Percentiles rank a stretch among this genome's conserved stretches.
phyloP scores from a whole-genome alignment of 1,140 invertebrate genomes.

The Frieseomelitta varia region DNA sequence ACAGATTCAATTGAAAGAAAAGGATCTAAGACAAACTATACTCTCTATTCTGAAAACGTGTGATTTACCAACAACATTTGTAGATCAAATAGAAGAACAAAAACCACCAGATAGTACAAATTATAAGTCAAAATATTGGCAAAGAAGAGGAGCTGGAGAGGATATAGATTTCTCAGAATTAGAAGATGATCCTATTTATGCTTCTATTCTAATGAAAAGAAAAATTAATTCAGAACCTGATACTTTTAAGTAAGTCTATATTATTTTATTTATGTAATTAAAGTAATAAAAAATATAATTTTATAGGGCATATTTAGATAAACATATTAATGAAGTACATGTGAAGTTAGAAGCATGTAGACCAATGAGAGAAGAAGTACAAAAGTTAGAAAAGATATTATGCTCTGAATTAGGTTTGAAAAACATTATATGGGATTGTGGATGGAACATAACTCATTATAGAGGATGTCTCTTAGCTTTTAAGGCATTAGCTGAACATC shows the following conservation, averaged over 20 bases:
- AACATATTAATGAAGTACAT: conserved; percentile 85
- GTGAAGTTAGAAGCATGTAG: conserved; percentile 84
- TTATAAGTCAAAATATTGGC: conserved; percentile 67
- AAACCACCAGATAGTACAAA: conserved; percentile 64
- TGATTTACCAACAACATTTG: conserved; percentile 91
- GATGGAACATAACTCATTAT: conserved; percentile 94
- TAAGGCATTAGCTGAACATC: conserved; percentile 87
- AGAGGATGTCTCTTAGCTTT: conserved; percentile 91
- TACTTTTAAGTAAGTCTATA: conserved; percentile 77
- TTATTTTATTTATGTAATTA: neutral
- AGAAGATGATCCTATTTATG: conserved; percentile 83
- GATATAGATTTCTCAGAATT: conserved; percentile 81
- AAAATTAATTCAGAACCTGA: conserved; percentile 82
- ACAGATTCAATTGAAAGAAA: conserved; percentile 87
- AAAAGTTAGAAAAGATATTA: conserved; percentile 84
- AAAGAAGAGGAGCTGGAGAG: conserved; percentile 66
- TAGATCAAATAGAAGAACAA: conserved; percentile 86
- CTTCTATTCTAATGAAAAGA: conserved; percentile 81
- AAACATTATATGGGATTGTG: conserved; percentile 89
- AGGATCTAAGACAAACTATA: conserved; percentile 88
- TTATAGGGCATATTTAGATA: conserved; percentile 85
- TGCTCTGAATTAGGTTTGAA: conserved; percentile 83
- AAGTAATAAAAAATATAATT: conserved; percentile 22
- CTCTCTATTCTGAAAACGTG: conserved; percentile 90
- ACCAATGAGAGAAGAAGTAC: conserved; percentile 86